A percentile compares a stretch with the other conserved stretches of the same genome.
Evolutionary conservation across 2,113 vertebrate species (phyloP).

Genomic region (Pogona vitticeps): DNA sequence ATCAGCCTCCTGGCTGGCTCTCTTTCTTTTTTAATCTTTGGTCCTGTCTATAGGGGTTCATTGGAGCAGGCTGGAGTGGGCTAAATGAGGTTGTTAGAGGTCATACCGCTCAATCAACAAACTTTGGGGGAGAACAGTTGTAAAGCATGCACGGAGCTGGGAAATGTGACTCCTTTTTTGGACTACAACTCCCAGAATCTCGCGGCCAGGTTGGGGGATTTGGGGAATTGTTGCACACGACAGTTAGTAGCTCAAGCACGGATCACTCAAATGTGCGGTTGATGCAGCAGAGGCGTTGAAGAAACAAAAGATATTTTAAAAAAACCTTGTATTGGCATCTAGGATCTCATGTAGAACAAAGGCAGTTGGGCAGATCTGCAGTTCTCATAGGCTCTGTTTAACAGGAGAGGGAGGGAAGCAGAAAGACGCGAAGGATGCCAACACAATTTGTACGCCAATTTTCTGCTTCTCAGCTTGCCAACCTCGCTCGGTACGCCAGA

Average conservation of each 20-base stretch:
- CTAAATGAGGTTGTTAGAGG: too few relatives aligned
- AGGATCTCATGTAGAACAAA: conserved; percentile 48
- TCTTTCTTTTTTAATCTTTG: too few relatives aligned
- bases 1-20: too few relatives aligned
- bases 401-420: neutral
- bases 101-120: too few relatives aligned
- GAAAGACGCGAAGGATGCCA: conserved; percentile 48
- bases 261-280: conserved; percentile 5
- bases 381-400: conserved; percentile 25
- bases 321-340: conserved; percentile 51
- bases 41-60: too few relatives aligned
- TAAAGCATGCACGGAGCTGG: too few relatives aligned
- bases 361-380: conserved; percentile 42
- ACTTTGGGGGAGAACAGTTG: too few relatives aligned
- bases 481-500: neutral
- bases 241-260: neutral
- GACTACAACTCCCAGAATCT: too few relatives aligned
- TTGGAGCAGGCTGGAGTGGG: too few relatives aligned
- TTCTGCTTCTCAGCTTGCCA: conserved; percentile 49
- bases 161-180: too few relatives aligned
- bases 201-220: too few relatives aligned
- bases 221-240: conserved; percentile 22
- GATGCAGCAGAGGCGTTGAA: conserved; percentile 28
- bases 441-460: conserved; percentile 64
- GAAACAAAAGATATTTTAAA: conserved; percentile 51